phyloP scores from a whole-genome alignment of 1,140 invertebrate genomes.

The Agraylea sexmaculata region DNA sequence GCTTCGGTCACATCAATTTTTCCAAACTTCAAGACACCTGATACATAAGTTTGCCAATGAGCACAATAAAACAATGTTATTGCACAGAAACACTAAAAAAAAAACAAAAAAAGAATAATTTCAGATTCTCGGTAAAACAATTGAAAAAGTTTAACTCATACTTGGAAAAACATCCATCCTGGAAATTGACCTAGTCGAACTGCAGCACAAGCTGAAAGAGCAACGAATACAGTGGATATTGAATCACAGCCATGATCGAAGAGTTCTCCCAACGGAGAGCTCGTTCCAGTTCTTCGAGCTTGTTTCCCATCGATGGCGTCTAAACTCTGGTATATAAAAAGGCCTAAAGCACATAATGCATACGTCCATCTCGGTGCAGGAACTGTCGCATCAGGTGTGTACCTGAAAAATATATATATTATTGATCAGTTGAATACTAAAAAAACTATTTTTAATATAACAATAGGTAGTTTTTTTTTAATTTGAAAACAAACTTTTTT shows the following conservation, averaged over 20 bases:
- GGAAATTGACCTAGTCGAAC: constrained; percentile 84
- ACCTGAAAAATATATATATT: constrained; percentile 35
- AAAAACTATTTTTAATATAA: no score
- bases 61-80: constrained; percentile 95
- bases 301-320: constrained; percentile 99
- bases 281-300: constrained; percentile 85
- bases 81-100: constrained; percentile 74
- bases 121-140: not conserved
- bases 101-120: constrained; percentile 9
- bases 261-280: constrained; percentile 89
- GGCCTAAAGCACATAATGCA: constrained; percentile 78
- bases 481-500: no score
- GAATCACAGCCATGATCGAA: constrained; percentile 99
- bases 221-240: constrained; percentile 92
- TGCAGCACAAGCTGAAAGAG: constrained; percentile 82
- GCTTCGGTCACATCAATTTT: constrained; percentile 97
- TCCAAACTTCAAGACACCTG: constrained; percentile 84
- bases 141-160: constrained; percentile 22
- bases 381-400: constrained; percentile 49
- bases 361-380: constrained; percentile 88
- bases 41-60: constrained; percentile 99
- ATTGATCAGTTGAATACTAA: constrained; percentile 19
- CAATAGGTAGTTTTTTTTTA: no score
- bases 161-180: constrained; percentile 87
- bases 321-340: constrained; percentile 97